These are phyloP conservation scores for Dissostichus mawsoni DNA, from an alignment of 2,113 vertebrate genomes.

Conservation along the genomic window DNA sequence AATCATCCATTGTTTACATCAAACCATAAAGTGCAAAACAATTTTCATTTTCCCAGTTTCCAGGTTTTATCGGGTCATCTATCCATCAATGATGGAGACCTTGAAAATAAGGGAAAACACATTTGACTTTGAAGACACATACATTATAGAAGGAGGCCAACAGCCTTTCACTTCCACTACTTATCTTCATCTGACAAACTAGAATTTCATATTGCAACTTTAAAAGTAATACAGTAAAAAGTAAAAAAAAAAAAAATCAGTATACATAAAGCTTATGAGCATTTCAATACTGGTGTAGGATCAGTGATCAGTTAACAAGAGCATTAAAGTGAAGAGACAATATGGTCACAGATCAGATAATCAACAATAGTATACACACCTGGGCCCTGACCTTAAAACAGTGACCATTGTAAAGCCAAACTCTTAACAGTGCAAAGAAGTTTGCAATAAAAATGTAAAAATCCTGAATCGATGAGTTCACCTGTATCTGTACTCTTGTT, in stretches of 20 bases:
- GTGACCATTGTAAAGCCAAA: conserved; percentile 50
- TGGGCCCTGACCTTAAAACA: conserved; percentile 48
- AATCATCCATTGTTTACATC: conserved; percentile 39
- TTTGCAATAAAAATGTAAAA: conserved; percentile 51
- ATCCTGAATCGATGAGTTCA: conserved; percentile 40
- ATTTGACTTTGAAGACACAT: conserved; percentile 44
- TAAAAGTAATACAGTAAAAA: conserved; percentile 65
- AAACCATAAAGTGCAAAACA: conserved; percentile 59
- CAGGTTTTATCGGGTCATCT: conserved; percentile 45
- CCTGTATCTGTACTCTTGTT: conserved; percentile 31
- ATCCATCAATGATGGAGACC: conserved; percentile 6
- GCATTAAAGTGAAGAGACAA: conserved; percentile 44
- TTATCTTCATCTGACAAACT: conserved; percentile 45
- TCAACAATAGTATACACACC: conserved; percentile 45
- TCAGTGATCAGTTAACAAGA: conserved; percentile 49
- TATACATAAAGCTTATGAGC: conserved; percentile 64
- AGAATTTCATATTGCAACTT: conserved; percentile 66
- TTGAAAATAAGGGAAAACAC: conserved; percentile 38
- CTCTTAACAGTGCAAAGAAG: conserved; percentile 65
- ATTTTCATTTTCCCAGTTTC: conserved; percentile 17
- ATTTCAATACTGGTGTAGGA: conserved; percentile 56
- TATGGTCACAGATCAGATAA: conserved; percentile 53
- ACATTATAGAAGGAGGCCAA: conserved; percentile 17
- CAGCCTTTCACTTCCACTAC: conserved; percentile 19
- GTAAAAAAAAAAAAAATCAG: conserved; percentile 60